Percentiles rank a stretch among this genome's conserved stretches.
Conservation (phyloP, 1,140 invertebrate genomes). For the Zaprionus ornatus region DNA sequence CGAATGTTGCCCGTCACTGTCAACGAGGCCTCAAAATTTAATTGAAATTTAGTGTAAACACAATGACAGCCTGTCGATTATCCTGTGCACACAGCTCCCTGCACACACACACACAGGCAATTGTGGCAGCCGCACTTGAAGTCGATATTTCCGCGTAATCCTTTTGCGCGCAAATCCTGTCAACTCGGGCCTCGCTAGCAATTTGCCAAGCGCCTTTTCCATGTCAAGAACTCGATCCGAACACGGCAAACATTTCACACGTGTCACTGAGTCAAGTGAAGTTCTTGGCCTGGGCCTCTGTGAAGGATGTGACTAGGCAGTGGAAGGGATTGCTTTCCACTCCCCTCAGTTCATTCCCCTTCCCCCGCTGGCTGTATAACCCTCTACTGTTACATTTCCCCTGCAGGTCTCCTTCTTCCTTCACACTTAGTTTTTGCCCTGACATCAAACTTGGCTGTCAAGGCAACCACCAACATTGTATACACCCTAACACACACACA, state of each 20-base stretch:
- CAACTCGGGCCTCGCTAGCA: slow-evolving; percentile 68
- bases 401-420: not conserved
- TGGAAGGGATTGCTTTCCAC: too few relatives aligned
- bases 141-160: slow-evolving; percentile 63
- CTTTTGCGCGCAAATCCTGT: slow-evolving; percentile 72
- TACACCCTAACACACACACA: slow-evolving; percentile 7
- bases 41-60: slow-evolving; percentile 82
- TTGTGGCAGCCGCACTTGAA: not conserved
- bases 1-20: slow-evolving; percentile 57
- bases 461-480: slow-evolving; percentile 46
- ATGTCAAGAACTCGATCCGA: slow-evolving; percentile 65
- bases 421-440: not conserved
- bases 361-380: not conserved
- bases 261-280: slow-evolving; percentile 74
- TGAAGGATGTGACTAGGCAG: not conserved
- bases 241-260: slow-evolving; percentile 69
- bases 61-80: slow-evolving; percentile 78
- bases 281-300: slow-evolving; percentile 43
- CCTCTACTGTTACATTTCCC: not conserved
- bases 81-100: slow-evolving; percentile 36
- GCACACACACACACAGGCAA: not conserved
- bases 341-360: not conserved
- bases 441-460: slow-evolving; percentile 47
- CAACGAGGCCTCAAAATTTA: slow-evolving; percentile 74
- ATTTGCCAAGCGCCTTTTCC: slow-evolving; percentile 69